Percentiles rank a stretch among this genome's conserved stretches.
phyloP scores from a whole-genome alignment of 2,888 invertebrate genomes.

The Brachyptera risi region DNA sequence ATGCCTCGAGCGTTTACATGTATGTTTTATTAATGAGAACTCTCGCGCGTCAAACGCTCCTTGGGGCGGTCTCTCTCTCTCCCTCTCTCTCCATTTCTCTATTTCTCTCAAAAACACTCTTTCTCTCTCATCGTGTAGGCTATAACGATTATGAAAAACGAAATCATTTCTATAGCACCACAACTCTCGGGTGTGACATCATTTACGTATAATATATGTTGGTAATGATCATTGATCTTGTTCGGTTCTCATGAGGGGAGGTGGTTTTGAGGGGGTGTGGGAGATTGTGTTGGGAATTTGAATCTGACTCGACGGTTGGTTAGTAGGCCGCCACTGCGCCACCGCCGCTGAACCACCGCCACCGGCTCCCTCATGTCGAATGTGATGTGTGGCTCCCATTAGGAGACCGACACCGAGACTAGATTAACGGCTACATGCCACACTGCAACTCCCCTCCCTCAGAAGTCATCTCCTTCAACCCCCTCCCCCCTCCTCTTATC shows the following conservation, averaged over 20 bases:
- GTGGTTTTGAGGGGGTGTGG: not conserved
- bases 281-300: conserved; percentile 19
- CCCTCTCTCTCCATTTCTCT: too few relatives aligned
- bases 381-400: conserved; percentile 28
- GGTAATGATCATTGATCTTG: not conserved
- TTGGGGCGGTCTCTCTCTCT: not conserved
- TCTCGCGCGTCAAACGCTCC: not conserved
- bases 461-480: too few relatives aligned
- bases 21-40: conserved; percentile 5
- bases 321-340: not conserved
- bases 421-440: conserved; percentile 21
- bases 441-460: not conserved
- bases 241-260: not conserved
- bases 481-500: not conserved
- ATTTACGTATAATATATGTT: not conserved
- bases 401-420: conserved; percentile 4
- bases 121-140: not conserved
- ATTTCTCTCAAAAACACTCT: too few relatives aligned
- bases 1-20: not conserved
- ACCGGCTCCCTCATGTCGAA: conserved; percentile 18
- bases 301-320: not conserved
- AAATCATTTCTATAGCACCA: not conserved
- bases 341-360: not conserved
- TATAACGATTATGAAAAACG: not conserved
- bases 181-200: not conserved